phyloP scores from a whole-genome alignment of 2,797 vertebrate species.

The Pangasius macronema region DNA sequence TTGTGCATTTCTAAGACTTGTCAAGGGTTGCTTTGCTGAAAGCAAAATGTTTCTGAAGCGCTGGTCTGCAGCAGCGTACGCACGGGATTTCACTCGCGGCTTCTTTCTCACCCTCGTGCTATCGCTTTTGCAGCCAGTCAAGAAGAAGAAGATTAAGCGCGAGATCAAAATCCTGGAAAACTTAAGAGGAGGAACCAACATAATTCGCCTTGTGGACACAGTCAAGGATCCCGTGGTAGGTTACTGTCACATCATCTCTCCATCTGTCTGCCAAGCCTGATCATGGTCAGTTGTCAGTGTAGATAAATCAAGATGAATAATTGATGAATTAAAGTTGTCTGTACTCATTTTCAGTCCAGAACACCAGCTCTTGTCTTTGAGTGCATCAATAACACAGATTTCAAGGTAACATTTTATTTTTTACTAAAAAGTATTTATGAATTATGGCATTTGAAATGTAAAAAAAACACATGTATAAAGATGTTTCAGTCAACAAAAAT shows the following conservation, averaged over 20 bases:
- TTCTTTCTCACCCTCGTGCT: neutral
- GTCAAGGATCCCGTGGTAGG: constrained; percentile 97
- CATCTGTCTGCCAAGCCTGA: neutral
- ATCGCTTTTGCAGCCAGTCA: constrained; percentile 86
- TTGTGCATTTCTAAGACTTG: neutral
- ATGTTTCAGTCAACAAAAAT: neutral
- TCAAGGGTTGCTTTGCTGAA: neutral
- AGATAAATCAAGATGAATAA: neutral
- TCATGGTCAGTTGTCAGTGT: neutral
- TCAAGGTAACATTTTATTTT: constrained; percentile 85
- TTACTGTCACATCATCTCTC: constrained; percentile 13
- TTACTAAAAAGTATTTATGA: neutral
- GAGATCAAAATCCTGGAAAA: constrained; percentile 99
- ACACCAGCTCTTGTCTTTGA: constrained; percentile 99
- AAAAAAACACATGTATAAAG: neutral
- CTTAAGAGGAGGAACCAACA: constrained; percentile 95
- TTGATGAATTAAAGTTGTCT: constrained; percentile 24
- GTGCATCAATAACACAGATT: constrained; percentile 99
- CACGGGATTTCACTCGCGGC: neutral
- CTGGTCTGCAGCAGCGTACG: neutral
- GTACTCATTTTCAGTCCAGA: constrained; percentile 89
- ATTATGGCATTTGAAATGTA: neutral
- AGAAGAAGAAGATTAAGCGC: constrained; percentile 99
- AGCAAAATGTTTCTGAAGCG: neutral
- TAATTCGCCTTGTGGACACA: constrained; percentile 96